Base-by-base conservation (phyloP, 2,113 vertebrate genomes). In the Tangachromis dhanisi region DNA sequence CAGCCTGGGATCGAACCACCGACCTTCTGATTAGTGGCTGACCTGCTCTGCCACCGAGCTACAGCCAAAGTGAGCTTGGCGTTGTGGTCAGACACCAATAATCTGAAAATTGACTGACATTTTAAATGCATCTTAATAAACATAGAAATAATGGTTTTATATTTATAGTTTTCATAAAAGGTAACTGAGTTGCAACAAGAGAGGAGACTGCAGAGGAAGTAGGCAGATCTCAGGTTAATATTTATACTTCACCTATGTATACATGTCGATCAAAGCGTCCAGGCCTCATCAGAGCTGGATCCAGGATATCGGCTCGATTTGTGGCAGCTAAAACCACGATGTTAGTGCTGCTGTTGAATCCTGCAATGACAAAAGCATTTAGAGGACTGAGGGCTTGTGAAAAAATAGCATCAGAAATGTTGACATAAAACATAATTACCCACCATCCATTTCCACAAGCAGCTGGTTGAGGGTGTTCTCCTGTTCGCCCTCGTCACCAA, bases 371-470 rank as follows among this genome's bases (percentile, higher is more conserved):
- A 80, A 71, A 54, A 53, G 51, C 17, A 84, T 9, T 81, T 8
- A 24, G 16, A 31, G 33, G 1, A 21, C 19, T 35, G 8, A 38
- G 8, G 55, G 26, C 29, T 59, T 16, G 21, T 29, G 6, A 82
- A 9, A 19, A 85, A 24, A 29, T 8, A 11, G 13, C 11, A 42
- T 53, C 55, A 66, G 12, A 19, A 83, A 21, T 5, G 16, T 5
- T 8, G 19, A 81, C 5, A 68, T 38, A 45, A 21, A 2, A 53
- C 3, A 38, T 9, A 33, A 87, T 6, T 19, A 33, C 80, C 95
- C 96, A 99, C 98, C 99, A 19, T 99, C 98, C 99, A 99, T 99
- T 95, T 99, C 98, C 85, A 99, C 98, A 9, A 99, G 97, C 81
- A 99, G 93, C 90, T 99, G 99, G 85, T 99, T 99, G 26, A 99